phyloP scores from a whole-genome alignment of 1,140 invertebrate species.

The Drosophila ficusphila region DNA sequence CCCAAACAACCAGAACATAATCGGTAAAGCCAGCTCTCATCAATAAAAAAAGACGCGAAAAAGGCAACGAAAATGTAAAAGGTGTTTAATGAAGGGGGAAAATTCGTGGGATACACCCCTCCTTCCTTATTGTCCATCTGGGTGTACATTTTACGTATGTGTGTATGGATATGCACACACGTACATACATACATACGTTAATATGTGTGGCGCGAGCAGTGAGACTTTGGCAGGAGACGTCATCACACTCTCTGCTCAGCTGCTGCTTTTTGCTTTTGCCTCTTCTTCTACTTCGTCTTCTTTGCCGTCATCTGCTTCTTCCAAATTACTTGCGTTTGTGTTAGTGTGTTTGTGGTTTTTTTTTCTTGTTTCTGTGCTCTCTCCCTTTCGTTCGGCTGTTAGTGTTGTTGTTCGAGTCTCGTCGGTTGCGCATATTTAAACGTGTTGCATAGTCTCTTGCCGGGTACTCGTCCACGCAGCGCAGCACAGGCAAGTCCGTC shows the following conservation, averaged over 20 bases:
- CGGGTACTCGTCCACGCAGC: conserved; percentile 67
- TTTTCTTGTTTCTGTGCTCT: conserved; percentile 49
- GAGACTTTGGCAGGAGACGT: conserved; percentile 51
- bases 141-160: not conserved
- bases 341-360: conserved; percentile 32
- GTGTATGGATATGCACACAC: too few relatives aligned
- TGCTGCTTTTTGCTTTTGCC: conserved; percentile 38
- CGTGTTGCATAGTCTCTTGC: conserved; percentile 81
- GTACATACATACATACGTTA: too few relatives aligned
- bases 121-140: too few relatives aligned
- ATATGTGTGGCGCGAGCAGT: conserved; percentile 57
- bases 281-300: conserved; percentile 32
- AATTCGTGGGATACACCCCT: too few relatives aligned
- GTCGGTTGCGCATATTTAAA: conserved; percentile 81
- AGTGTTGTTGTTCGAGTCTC: conserved; percentile 59
- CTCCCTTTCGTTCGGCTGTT: conserved; percentile 55
- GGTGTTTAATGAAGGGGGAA: not conserved
- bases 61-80: conserved; percentile 46
- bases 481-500: conserved; percentile 49
- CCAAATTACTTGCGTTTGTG: conserved; percentile 64
- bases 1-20: conserved; percentile 61
- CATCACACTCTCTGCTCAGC: conserved; percentile 65
- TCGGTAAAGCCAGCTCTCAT: conserved; percentile 32
- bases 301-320: conserved; percentile 59
- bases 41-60: conserved; percentile 73